Conservation (phyloP, 2,888 invertebrate species). For the Baccha elongata region DNA sequence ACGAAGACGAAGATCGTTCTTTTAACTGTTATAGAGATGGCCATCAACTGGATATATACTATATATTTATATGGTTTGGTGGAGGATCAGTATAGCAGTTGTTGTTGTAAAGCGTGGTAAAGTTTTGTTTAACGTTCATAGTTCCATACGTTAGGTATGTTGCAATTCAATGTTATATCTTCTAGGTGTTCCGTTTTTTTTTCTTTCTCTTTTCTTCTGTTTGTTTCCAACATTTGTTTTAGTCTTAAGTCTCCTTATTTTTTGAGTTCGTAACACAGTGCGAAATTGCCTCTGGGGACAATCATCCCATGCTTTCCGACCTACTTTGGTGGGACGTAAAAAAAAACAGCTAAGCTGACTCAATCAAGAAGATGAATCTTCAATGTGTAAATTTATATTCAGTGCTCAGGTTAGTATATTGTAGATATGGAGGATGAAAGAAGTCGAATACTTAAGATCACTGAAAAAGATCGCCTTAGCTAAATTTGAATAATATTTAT, state of each 20-base stretch:
- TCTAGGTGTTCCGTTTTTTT: constrained; percentile 47
- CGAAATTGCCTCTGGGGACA: constrained; percentile 60
- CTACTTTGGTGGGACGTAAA: constrained; percentile 46
- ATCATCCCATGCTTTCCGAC: constrained; percentile 62
- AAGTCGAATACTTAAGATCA: constrained; percentile 20
- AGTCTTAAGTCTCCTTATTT: constrained; percentile 14
- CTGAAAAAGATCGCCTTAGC: constrained; percentile 27
- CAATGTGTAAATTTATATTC: constrained; percentile 54
- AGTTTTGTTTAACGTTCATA: constrained; percentile 36
- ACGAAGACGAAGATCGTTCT: constrained; percentile 57
- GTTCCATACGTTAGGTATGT: constrained; percentile 36
- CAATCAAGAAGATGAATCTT: constrained; percentile 9
- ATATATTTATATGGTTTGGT: constrained; percentile 29
- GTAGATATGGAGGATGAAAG: constrained; percentile 5
- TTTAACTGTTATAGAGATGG: constrained; percentile 64
- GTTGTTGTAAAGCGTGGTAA: constrained; percentile 31
- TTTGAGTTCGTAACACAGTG: constrained; percentile 25
- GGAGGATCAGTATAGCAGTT: constrained; percentile 43
- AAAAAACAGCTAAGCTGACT: constrained; percentile 16
- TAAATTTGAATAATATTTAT: constrained; percentile 54
- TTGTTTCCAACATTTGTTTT: constrained; percentile 46
- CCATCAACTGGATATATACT: constrained; percentile 15
- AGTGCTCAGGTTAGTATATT: constrained; percentile 10
- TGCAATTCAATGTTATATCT: constrained; percentile 69
- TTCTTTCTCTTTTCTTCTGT: constrained; percentile 25